Base-by-base conservation (phyloP, 2,888 invertebrate genomes). In the Saturnia pavonia region DNA sequence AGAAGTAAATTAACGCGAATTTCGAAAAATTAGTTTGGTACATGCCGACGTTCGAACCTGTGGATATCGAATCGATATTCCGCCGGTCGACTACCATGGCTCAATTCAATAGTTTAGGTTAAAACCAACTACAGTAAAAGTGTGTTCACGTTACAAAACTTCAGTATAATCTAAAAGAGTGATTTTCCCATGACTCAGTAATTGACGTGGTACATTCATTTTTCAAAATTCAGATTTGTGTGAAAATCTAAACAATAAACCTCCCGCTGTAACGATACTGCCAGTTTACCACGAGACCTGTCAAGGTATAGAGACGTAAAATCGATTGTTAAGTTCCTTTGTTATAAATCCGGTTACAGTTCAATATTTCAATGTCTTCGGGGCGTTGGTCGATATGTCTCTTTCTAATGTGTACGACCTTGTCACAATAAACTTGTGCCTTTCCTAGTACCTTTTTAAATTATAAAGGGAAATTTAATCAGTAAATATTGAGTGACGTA, bases 281-380 rank as follows among this genome's bases (percentile, higher is more conserved):
- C 43, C 43, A 43, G 11, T 9, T 7, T 9, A 6, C 11, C 14
- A 14, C 14, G 12, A 60, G 9, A 14, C 27, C 25, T 60, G 57
- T 60, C 57, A 60, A 25, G 16, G 16, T 8, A 27, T 19, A 60
- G 12, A 27, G 27, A 25, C 14, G 57, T 60, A 27, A 60, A 4
- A 60, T 60, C 57, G 57, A 60, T 60, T 60, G 14, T 0, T 11
- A 60, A 34, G 14, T 60, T 27, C 57, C 25, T 60, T 60, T 27
- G 57, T 60, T 25, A 27, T 19, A 51, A 19, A 60, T 27, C 16
- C 57, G 57, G 14, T 60, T 4, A 14, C 27, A 25, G 27, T 60
- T 16, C 27, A 60, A 27, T 60, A 60, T 60, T 60, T 60, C 57
- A 60, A 60, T 27, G 27, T 60, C 57, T 60, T 54, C 27, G 14